Conservation (phyloP, 2,797 vertebrate genomes). For the Periophthalmus magnuspinnatus region DNA sequence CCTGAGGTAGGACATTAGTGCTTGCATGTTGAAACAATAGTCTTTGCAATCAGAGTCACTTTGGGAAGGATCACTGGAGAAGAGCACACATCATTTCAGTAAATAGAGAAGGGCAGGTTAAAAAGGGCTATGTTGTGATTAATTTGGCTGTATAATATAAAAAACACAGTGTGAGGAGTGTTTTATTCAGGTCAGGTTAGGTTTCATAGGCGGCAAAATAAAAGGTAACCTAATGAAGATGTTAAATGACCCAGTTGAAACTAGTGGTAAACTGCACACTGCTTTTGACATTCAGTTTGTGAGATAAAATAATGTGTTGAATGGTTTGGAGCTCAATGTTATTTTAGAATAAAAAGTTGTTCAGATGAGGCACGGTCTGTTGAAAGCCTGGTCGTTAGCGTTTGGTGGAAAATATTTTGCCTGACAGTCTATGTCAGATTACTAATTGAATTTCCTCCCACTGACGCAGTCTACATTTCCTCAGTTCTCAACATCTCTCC, state of each 20-base stretch:
- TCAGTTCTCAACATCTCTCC: slow-evolving; percentile 25
- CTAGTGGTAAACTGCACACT: background rate
- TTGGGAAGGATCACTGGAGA: slow-evolving; percentile 89
- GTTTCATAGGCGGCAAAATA: background rate
- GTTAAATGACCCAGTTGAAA: background rate
- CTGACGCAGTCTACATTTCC: slow-evolving; percentile 60
- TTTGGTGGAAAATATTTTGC: slow-evolving; percentile 68
- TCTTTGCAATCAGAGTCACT: slow-evolving; percentile 89
- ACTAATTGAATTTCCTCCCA: slow-evolving; percentile 71
- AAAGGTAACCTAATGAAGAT: background rate
- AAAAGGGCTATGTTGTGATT: background rate
- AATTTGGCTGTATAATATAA: background rate
- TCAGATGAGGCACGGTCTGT: slow-evolving; percentile 52
- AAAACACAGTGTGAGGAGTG: too few species aligned
- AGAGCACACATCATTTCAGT: slow-evolving; percentile 15
- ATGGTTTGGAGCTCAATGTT: slow-evolving; percentile 35
- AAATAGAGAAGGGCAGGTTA: background rate
- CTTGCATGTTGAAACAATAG: slow-evolving; percentile 99
- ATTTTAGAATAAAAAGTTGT: slow-evolving; percentile 38
- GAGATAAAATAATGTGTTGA: slow-evolving; percentile 15
- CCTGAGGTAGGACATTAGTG: slow-evolving; percentile 94
- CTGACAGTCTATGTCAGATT: slow-evolving; percentile 65
- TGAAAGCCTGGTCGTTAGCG: slow-evolving; percentile 55
- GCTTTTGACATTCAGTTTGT: slow-evolving; percentile 29
- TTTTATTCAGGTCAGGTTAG: too few species aligned